A percentile compares a stretch with the other conserved stretches of the same genome.
phyloP scores from a whole-genome alignment of 2,888 invertebrate genomes.

The Drosophila monieri region DNA sequence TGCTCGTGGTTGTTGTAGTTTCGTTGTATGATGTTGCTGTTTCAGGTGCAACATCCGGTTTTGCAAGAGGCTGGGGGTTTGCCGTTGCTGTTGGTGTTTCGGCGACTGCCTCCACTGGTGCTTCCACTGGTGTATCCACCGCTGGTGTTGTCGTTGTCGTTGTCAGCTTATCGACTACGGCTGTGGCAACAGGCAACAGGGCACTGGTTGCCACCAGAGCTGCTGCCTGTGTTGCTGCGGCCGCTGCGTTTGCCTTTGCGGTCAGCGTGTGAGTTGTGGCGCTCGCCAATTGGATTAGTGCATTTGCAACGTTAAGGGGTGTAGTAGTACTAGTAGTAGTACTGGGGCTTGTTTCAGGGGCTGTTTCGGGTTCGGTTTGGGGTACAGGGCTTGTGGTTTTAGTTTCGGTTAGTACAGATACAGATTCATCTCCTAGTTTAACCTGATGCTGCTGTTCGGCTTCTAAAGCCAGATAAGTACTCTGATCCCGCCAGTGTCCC shows the following conservation, averaged over 20 bases:
- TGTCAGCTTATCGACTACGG: constrained; percentile 63
- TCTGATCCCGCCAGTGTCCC: constrained; percentile 92
- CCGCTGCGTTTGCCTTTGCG: constrained; percentile 71
- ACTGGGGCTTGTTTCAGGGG: constrained; percentile 54
- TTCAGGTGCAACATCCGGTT: constrained; percentile 14
- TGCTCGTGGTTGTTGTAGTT: constrained; percentile 41
- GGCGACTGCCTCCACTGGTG: constrained; percentile 16
- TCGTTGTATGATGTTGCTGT: constrained; percentile 42
- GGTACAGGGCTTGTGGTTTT: constrained; percentile 45
- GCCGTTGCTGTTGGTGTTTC: constrained; percentile 9
- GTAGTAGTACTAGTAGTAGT: constrained; percentile 46
- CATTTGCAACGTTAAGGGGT: constrained; percentile 74
- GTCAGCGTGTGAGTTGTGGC: constrained; percentile 78
- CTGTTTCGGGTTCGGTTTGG: constrained; percentile 23
- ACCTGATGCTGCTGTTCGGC: constrained; percentile 79
- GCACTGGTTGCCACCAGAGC: constrained; percentile 68
- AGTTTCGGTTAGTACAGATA: constrained; percentile 60
- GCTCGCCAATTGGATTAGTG: constrained; percentile 82
- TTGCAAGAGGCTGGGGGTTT: constrained; percentile 18
- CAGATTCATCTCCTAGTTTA: constrained; percentile 51
- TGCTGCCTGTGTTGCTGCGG: constrained; percentile 68
- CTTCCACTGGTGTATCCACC: constrained; percentile 16
- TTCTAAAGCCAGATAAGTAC: constrained; percentile 89
- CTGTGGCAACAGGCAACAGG: constrained; percentile 68
- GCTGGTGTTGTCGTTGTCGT: constrained; percentile 42